Base-by-base conservation (phyloP, 2,888 invertebrate species). In the Merodon equestris region DNA sequence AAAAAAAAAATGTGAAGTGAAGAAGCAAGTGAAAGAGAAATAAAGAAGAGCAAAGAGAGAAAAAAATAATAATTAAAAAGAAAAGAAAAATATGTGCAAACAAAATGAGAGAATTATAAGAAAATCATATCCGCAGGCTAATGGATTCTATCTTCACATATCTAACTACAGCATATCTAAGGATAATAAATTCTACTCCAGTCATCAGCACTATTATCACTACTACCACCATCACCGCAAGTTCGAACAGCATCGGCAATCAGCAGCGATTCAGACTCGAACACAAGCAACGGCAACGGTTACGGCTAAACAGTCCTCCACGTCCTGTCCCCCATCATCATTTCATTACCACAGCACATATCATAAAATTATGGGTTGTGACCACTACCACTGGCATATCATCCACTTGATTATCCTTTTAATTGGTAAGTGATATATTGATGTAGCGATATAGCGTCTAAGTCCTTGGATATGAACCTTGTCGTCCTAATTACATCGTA, bases 381-480 rank as follows among this genome's bases (percentile, higher is more conserved):
- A 79, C 79, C 79, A 79, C 81, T 87, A 79, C 79, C 79, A 79
- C 81, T 87, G 88, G 88, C 85, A 85, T 82, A 86, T 87, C 73
- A 84, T 87, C 76, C 88, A 87, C 85, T 84, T 87, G 86, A 86
- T 87, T 85, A 84, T 87, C 82, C 86, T 88, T 84, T 83, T 88
- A 85, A 88, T 88, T 84, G 87, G 87, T 87, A 83, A 87, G 87
- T 87, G 51, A 56, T 77, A 66, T 71, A 42, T n/a, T n/a, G n/a
- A n/a, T n/a, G n/a, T n/a, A n/a, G n/a, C n/a, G n/a, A n/a, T 64
- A 60, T 48, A 70, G 66, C 77, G 72, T 67, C 53, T 57, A 17
- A 51, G 40, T 48, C 40, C 36, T n/a, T 50, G 19, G 34, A 38
- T 67, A 54, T 60, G 50, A 58, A 45, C 15, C 9, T 57, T 38